phyloP scores from a whole-genome alignment of 1,140 invertebrate genomes.

The Neodiprion fabricii region DNA sequence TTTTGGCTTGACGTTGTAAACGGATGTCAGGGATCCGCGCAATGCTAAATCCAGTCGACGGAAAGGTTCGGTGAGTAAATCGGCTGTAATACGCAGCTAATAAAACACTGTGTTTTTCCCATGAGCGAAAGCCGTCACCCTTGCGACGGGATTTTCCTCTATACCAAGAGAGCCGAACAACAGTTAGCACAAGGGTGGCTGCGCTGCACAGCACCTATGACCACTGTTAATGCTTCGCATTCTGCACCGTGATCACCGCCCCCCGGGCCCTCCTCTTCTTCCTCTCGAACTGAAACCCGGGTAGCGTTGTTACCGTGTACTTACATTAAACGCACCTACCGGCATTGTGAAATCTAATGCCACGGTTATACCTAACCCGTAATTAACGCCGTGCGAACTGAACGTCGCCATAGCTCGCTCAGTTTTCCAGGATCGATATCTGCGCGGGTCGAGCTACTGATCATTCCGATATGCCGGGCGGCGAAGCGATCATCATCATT shows the following conservation, averaged over 20 bases:
- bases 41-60: too few relatives aligned
- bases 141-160: not conserved
- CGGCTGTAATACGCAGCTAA: slow-evolving; percentile 23
- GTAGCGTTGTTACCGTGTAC: slow-evolving; percentile 48
- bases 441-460: too few relatives aligned
- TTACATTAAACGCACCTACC: slow-evolving; percentile 57
- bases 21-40: too few relatives aligned
- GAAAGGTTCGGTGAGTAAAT: too few relatives aligned
- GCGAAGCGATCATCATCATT: too few relatives aligned
- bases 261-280: slow-evolving; percentile 40
- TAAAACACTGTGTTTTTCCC: slow-evolving; percentile 58
- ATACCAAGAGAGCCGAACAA: too few relatives aligned
- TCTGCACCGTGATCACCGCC: slow-evolving; percentile 19
- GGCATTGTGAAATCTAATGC: slow-evolving; percentile 47
- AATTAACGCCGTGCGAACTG: slow-evolving; percentile 59
- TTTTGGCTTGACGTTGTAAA: too few relatives aligned
- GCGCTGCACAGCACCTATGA: slow-evolving; percentile 20
- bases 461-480: too few relatives aligned
- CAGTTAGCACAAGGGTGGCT: slow-evolving; percentile 18
- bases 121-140: slow-evolving; percentile 35
- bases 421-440: too few relatives aligned
- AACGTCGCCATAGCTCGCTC: too few relatives aligned
- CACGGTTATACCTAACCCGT: slow-evolving; percentile 62
- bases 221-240: slow-evolving; percentile 26
- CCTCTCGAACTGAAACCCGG: slow-evolving; percentile 48